phyloP scores from a whole-genome alignment of 2,797 vertebrate species.

The Coregonus sp. region DNA sequence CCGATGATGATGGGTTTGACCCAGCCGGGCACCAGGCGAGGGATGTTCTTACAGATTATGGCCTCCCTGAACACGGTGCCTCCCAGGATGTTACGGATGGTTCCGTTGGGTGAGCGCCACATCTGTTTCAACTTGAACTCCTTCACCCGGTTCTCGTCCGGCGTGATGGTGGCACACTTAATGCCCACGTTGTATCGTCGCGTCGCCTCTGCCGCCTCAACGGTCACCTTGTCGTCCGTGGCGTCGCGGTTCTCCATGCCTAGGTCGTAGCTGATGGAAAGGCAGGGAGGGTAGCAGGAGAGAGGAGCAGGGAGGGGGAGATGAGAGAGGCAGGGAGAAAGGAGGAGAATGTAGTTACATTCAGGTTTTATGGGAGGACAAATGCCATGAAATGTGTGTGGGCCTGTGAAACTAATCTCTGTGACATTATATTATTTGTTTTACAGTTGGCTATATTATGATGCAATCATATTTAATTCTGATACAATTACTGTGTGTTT shows the following conservation, averaged over 20 bases:
- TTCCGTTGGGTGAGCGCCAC: slow-evolving; percentile 98
- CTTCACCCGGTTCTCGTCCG: slow-evolving; percentile 94
- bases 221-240: slow-evolving; percentile 88
- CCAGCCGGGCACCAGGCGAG: slow-evolving; percentile 93
- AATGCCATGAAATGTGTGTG: not conserved
- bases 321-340: not conserved
- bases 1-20: slow-evolving; percentile 96
- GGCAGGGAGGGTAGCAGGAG: slow-evolving; percentile 73
- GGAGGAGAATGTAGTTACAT: not conserved
- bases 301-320: not conserved
- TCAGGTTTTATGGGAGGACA: not conserved
- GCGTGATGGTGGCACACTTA: slow-evolving; percentile 98
- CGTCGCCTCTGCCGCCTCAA: slow-evolving; percentile 92
- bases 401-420: not conserved
- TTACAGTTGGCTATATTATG: not conserved
- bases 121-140: slow-evolving; percentile 97
- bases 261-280: slow-evolving; percentile 85
- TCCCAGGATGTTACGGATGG: slow-evolving; percentile 95
- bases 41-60: slow-evolving; percentile 96
- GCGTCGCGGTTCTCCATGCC: slow-evolving; percentile 93
- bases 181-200: slow-evolving; percentile 88
- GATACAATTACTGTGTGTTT: not conserved
- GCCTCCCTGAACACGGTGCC: slow-evolving; percentile 97
- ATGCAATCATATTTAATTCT: not conserved
- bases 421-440: not conserved